Base-by-base conservation (phyloP, 2,888 invertebrate genomes). In the Megamerina dolium region DNA sequence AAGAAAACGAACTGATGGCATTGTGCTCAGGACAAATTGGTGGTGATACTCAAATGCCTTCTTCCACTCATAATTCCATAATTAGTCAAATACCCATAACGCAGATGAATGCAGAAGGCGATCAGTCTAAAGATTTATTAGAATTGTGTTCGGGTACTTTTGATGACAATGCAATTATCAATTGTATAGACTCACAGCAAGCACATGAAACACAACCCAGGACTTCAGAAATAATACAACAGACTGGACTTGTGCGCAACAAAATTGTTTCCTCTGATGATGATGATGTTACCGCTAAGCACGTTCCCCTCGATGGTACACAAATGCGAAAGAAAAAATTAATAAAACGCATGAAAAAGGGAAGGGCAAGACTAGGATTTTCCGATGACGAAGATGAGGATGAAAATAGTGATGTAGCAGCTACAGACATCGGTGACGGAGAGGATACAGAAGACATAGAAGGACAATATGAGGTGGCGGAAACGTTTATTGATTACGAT, bases 401-500 rank as follows among this genome's bases (percentile, higher is more conserved):
- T 3, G 55, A 43, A 31, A 53, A 54, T 2, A 39, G 41, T 3
- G 38, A 43, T 18, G 45, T 39, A 10, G 40, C 23, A 36, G 37
- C 37, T 16, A 40, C 8, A 3, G 59, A 43, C 8, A 55, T 58
- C 26, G 62, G 65, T 19, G 55, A 49, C 5, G 56, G 59, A 14
- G 60, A 61, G 33, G 70, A 64, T 46, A 62, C 64, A 34, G 61
- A 65, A 9, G 59, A 60, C 2, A 21, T 34, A n/a, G 72, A 65
- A 47, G 61, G 61, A 26, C 59, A 63, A 3, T 56, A 59, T 13
- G 72, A 72, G 27, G 66, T 72, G 2, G 72, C 73, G 6, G 63
- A 67, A 46, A 63, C 66, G 41, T 69, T 75, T 45, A 74, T 85
- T 3, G 84, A 83, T 58, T 89, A 89, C 59, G 88, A 89, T 66